A percentile compares a stretch with the other conserved stretches of the same genome.
Evolutionary conservation across 2,797 vertebrate species (phyloP).

Genomic region (Pelodytes ibericus): DNA sequence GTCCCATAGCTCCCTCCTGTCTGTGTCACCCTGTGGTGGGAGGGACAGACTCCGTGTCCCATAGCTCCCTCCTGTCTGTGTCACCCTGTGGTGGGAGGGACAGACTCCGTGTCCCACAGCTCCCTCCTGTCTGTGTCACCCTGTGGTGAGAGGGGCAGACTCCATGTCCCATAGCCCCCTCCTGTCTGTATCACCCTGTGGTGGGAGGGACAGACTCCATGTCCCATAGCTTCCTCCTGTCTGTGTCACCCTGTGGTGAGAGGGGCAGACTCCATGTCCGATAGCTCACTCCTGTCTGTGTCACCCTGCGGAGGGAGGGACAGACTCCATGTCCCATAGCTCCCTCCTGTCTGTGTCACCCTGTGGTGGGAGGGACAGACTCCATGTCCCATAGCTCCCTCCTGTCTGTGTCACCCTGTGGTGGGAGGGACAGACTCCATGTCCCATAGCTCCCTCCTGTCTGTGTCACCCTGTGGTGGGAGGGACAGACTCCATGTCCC

Average conservation of each 20-base stretch:
- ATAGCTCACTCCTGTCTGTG: neutral
- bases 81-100: neutral
- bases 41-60: neutral
- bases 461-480: neutral
- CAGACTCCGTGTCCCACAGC: neutral
- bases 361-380: neutral
- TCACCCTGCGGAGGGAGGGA: neutral
- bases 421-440: too few species aligned
- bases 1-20: neutral
- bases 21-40: neutral
- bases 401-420: neutral
- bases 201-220: neutral
- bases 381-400: conserved; percentile 5
- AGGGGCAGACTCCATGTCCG: neutral
- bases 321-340: neutral
- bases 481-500: neutral
- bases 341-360: neutral
- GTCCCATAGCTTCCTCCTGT: neutral
- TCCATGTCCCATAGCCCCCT: neutral
- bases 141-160: neutral
- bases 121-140: neutral
- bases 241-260: neutral
- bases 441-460: conserved; percentile 1
- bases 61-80: neutral
- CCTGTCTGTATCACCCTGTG: neutral